Evolutionary conservation across 2,113 vertebrate species (phyloP).

Genomic region (Hypomesus transpacificus): DNA sequence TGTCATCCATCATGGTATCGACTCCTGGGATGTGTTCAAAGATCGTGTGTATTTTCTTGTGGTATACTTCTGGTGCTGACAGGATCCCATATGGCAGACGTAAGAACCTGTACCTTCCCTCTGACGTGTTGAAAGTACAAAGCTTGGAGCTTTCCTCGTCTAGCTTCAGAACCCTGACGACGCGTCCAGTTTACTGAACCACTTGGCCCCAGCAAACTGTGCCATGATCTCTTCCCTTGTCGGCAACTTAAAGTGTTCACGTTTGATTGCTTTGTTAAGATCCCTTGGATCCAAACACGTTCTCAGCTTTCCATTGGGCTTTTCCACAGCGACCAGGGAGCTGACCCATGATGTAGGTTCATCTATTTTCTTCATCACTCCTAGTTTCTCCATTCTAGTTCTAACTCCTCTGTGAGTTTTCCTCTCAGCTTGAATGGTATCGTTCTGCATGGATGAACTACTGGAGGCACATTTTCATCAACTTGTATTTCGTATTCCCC

Average conservation of each 20-base stretch:
- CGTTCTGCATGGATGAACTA: too few species aligned
- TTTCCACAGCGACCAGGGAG: conserved; percentile 12
- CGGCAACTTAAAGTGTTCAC: conserved; percentile 35
- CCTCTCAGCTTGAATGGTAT: not conserved
- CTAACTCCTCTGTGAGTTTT: conserved; percentile 7
- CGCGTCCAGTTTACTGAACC: conserved; percentile 34
- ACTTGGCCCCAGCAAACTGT: conserved; percentile 36
- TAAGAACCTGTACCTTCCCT: conserved; percentile 21
- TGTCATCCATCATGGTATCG: too few species aligned
- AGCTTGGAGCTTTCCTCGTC: conserved; percentile 25
- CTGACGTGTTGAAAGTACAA: conserved; percentile 2
- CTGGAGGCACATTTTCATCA: too few species aligned
- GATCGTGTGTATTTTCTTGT: too few species aligned
- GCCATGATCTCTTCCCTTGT: conserved; percentile 32
- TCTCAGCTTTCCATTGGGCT: conserved; percentile 10
- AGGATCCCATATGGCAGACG: too few species aligned
- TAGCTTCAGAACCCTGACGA: conserved; percentile 30
- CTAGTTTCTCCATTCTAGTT: conserved; percentile 4
- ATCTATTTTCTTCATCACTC: conserved; percentile 10
- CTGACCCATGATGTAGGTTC: conserved; percentile 19
- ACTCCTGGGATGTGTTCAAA: too few species aligned
- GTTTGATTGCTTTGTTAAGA: conserved; percentile 22
- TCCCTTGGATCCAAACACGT: conserved; percentile 22
- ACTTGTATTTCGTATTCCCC: too few species aligned
- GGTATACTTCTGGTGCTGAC: too few species aligned